Percentiles rank a stretch among this genome's conserved stretches.
phyloP scores from a whole-genome alignment of 2,797 vertebrate species.

The Hippopotamyrus pictus region DNA sequence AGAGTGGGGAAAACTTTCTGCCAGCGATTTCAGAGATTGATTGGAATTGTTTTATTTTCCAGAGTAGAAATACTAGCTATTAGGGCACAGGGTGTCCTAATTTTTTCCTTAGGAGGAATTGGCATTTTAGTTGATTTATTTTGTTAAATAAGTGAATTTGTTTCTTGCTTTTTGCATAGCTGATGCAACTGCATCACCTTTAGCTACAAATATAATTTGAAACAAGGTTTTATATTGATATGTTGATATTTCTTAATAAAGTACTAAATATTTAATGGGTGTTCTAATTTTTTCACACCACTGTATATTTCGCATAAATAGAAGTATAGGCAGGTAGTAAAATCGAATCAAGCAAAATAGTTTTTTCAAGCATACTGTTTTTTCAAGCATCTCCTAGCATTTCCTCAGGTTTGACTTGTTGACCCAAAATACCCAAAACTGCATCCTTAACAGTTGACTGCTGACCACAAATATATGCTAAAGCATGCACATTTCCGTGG shows the following conservation, averaged over 20 bases:
- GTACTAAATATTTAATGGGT: neutral
- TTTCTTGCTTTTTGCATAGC: too few relatives aligned
- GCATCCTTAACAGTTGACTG: neutral
- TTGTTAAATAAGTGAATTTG: too few relatives aligned
- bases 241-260: neutral
- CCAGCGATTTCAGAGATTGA: too few relatives aligned
- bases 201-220: neutral
- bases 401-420: neutral
- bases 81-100: neutral
- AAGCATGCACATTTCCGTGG: neutral
- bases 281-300: neutral
- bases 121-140: neutral
- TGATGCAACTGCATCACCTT: too few relatives aligned
- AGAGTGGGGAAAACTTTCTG: too few relatives aligned
- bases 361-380: neutral
- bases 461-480: neutral
- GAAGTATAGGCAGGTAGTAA: neutral
- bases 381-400: neutral
- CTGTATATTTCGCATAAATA: neutral
- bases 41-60: too few relatives aligned
- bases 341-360: neutral
- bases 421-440: neutral
- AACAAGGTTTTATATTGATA: neutral
- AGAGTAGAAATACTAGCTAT: too few relatives aligned
- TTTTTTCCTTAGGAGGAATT: neutral